Conservation (phyloP, 2,797 vertebrate species). For the Hoplostethus mediterraneus region DNA sequence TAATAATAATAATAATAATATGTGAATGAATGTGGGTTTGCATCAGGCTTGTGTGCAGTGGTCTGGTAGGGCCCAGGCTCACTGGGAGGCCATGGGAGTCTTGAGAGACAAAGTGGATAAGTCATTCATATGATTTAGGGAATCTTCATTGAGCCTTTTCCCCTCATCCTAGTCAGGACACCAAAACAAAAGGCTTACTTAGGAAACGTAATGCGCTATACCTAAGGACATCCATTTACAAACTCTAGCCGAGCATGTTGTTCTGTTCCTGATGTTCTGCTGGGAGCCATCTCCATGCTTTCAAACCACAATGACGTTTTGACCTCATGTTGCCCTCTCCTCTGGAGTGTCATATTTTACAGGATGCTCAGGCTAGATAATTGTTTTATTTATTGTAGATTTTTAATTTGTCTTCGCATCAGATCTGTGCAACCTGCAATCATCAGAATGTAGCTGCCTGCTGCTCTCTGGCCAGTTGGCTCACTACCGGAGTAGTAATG, state of each 20-base stretch:
- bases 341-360: neutral
- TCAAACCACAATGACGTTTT: neutral
- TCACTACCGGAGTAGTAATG: neutral
- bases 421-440: neutral
- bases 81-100: too few species aligned
- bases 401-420: neutral
- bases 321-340: neutral
- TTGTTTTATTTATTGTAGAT: neutral
- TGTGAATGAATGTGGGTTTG: too few species aligned
- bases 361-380: neutral
- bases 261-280: neutral
- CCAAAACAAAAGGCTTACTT: too few species aligned
- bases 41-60: too few species aligned
- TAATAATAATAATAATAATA: too few species aligned
- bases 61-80: too few species aligned
- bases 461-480: neutral
- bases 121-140: too few species aligned
- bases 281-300: neutral
- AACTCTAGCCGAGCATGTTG: neutral
- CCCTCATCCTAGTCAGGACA: too few species aligned
- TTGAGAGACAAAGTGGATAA: too few species aligned
- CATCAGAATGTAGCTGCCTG: neutral
- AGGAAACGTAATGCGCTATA: too few species aligned
- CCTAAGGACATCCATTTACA: neutral
- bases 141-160: too few species aligned